Conservation (phyloP, 2,113 vertebrate genomes). For the Ceratotherium simum region DNA sequence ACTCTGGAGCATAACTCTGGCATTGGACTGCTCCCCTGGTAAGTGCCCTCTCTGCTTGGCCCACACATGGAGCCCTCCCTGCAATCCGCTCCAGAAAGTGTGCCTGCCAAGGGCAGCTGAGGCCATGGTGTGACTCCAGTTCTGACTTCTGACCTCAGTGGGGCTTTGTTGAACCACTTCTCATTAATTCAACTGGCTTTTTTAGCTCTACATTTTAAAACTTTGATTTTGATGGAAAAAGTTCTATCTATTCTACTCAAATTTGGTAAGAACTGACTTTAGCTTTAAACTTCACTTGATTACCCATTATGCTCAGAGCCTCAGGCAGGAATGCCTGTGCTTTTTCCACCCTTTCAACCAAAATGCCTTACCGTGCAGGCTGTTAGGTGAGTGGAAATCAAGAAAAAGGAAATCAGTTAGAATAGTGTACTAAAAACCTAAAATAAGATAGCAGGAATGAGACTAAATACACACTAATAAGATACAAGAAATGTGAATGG, state of each 20-base stretch:
- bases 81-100: not conserved
- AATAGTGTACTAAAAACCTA: not conserved
- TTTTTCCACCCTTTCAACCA: not conserved
- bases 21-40: not conserved
- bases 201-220: not conserved
- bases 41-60: not conserved
- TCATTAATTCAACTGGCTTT: not conserved
- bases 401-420: not conserved
- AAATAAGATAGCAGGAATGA: not conserved
- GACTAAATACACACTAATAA: not conserved
- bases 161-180: not conserved
- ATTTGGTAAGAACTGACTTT: not conserved
- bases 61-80: too few relatives aligned
- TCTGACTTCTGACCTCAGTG: not conserved
- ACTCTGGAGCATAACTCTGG: not conserved
- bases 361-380: not conserved
- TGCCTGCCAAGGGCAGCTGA: not conserved
- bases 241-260: not conserved
- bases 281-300: not conserved
- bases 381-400: not conserved
- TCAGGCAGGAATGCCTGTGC: not conserved
- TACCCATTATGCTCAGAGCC: not conserved
- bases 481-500: not conserved
- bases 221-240: not conserved
- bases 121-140: not conserved